Percentiles rank a stretch among this genome's conserved stretches.
phyloP scores from a whole-genome alignment of 2,113 vertebrate species.

The Podarcis muralis region DNA sequence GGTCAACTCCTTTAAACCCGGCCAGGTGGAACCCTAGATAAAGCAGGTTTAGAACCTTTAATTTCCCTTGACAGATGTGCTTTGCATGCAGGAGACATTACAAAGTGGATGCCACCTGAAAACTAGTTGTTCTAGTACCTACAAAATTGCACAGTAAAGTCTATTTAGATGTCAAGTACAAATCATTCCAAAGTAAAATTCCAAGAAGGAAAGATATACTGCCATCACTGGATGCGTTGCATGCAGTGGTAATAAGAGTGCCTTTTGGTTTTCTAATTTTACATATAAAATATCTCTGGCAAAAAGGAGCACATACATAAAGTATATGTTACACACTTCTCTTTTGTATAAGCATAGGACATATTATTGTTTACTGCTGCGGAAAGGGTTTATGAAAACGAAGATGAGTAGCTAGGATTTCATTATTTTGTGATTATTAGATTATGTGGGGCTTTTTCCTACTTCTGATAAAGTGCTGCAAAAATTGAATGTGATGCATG shows the following conservation, averaged over 20 bases:
- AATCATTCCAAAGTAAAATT: conserved; percentile 1
- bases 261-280: background rate
- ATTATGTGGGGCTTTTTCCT: conserved; percentile 21
- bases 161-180: background rate
- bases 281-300: conserved; percentile 6
- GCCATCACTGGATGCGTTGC: background rate
- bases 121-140: background rate
- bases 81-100: background rate
- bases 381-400: conserved; percentile 35
- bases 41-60: background rate
- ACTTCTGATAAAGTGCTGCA: conserved; percentile 43
- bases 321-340: background rate
- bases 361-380: conserved; percentile 3
- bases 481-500: conserved; percentile 10
- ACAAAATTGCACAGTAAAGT: background rate
- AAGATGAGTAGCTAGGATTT: conserved; percentile 27
- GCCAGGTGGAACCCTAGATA: background rate
- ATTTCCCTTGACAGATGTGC: background rate
- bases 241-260: background rate
- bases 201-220: background rate
- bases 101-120: background rate
- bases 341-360: conserved; percentile 22
- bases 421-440: conserved; percentile 18
- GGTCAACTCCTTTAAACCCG: background rate
- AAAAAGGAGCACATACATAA: background rate